phyloP scores from a whole-genome alignment of 2,797 vertebrate species.

The Ctenosaura bakeri region DNA sequence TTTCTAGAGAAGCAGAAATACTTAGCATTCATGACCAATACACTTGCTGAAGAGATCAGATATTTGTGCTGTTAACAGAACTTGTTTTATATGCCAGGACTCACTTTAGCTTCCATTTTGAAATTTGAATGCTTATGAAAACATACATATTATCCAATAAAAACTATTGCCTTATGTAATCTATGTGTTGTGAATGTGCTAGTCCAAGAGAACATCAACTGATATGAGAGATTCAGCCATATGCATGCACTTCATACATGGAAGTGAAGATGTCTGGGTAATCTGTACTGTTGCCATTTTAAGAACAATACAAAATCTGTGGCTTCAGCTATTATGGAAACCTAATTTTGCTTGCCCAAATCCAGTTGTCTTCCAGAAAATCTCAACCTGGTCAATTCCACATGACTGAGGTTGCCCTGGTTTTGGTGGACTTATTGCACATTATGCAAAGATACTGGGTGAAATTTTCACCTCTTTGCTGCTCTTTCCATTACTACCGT shows the following conservation, averaged over 20 bases:
- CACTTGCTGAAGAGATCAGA: neutral
- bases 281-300: neutral
- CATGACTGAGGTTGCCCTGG: neutral
- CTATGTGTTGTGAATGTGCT: neutral
- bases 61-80: constrained; percentile 17
- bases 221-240: neutral
- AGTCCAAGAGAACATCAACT: neutral
- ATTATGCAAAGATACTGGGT: neutral
- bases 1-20: constrained; percentile 1
- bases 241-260: neutral
- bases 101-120: constrained; percentile 1
- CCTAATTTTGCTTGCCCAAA: neutral
- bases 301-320: neutral
- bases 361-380: neutral
- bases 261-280: neutral
- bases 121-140: neutral
- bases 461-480: neutral
- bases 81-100: neutral
- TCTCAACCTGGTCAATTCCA: too few species aligned
- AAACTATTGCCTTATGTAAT: neutral
- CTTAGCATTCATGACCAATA: neutral
- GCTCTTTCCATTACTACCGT: neutral
- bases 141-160: neutral
- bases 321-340: neutral
- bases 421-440: neutral